A percentile compares a stretch with the other conserved stretches of the same genome.
Conservation (phyloP, 2,113 vertebrate species). For the Dendrocopos noguchii region DNA sequence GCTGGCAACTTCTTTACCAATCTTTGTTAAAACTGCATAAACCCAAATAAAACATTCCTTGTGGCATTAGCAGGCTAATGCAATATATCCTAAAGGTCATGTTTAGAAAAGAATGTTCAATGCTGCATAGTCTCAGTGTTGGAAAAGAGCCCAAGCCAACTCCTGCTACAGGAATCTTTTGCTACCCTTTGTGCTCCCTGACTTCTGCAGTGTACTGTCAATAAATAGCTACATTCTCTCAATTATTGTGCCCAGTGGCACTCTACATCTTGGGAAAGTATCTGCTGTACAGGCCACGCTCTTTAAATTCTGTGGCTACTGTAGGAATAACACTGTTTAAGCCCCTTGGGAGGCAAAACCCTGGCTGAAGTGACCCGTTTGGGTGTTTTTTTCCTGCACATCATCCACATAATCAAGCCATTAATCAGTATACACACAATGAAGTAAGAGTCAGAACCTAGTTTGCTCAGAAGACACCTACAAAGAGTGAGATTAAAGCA, state of each 20-base stretch:
- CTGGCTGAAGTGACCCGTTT: not conserved
- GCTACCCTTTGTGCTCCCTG: not conserved
- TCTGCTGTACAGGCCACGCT: not conserved
- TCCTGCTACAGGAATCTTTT: not conserved
- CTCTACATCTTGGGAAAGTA: not conserved
- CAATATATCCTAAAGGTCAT: not conserved
- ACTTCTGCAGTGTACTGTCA: not conserved
- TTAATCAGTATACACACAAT: not conserved
- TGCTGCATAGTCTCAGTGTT: not conserved
- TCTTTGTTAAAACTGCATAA: not conserved
- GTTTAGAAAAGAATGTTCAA: slow-evolving; percentile 7
- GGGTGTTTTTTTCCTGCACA: not conserved
- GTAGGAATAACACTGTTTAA: not conserved
- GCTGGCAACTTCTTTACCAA: not conserved
- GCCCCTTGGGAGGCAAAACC: not conserved
- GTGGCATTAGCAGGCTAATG: not conserved
- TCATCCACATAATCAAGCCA: not conserved
- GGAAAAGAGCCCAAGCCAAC: slow-evolving; percentile 26
- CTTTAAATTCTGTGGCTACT: not conserved
- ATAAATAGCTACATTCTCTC: not conserved
- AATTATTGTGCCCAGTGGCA: not conserved
- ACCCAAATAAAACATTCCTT: not conserved
- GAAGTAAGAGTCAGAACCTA: not conserved
- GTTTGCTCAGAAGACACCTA: not conserved
- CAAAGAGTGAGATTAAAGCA: not conserved